Evolutionary conservation across 2,888 invertebrate genomes (phyloP), one percentile per base, ranked within the genome.

Genomic region (Quadroppia sp.): DNA sequence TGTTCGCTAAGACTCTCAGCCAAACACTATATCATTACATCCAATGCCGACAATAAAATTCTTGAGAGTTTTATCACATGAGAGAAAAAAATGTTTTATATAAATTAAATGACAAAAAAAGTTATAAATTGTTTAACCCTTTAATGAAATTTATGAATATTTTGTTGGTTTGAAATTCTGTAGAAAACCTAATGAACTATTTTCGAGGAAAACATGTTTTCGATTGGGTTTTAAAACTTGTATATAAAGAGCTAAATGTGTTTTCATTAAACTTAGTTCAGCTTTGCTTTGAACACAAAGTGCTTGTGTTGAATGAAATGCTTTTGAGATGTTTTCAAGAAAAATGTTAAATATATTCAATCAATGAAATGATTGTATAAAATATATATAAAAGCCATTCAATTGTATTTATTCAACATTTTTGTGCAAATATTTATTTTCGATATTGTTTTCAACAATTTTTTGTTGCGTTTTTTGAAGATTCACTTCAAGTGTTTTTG

Each of bases 111-210:
- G 30, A 53, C 9, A 36, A n/a, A 50, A n/a, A n/a, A n/a, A 50
- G 32, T 61, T 61, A 61, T 64, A 64, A 64, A 64, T 30, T 40
- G 64, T 40, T 64, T 20, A 4, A 20, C 64, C 30, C 1, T 64
- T 64, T 40, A 6, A 2, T 20, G 17, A 48, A 36, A 36, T 36
- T 7, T 36, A n/a, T n/a, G n/a, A n/a, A n/a, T 64, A 30, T 64
- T 7, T 36, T 64, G 61, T 36, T 64, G 17, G 36, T 17, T 20
- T 28, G 36, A 4, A 69, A 69, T 69, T 45, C 36, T 45, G 42
- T 45, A 23, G 20, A 42, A 69, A 67, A 69, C 69, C 69, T 69
- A 69, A 69, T 69, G 45, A 69, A 69, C 69, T 69, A 69, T 69
- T 69, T 69, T 64, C 20, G n/a, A 36, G 17, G 17, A 59, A 11